These are phyloP conservation scores for Trachelus iudaicus DNA, from an alignment of 2,888 invertebrate species.

Conservation along the genomic window DNA sequence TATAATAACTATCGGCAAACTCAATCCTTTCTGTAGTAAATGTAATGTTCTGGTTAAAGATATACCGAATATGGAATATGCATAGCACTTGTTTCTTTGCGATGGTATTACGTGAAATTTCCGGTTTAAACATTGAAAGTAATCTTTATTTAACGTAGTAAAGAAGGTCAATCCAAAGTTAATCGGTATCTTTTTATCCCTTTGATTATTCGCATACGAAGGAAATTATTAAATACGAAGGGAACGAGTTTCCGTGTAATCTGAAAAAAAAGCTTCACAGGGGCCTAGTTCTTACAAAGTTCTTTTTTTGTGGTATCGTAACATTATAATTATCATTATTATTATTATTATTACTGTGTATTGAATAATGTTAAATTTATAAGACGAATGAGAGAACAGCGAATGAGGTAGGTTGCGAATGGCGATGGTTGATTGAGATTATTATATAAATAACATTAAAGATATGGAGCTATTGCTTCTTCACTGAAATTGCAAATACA, in stretches of 20 bases:
- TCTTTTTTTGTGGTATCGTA: slow-evolving; percentile 29
- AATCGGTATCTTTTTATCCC: neutral
- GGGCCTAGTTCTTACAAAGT: slow-evolving; percentile 52
- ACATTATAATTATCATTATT: slow-evolving; percentile 20
- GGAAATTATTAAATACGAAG: slow-evolving; percentile 15
- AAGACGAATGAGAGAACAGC: slow-evolving; percentile 30
- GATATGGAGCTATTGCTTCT: slow-evolving; percentile 41
- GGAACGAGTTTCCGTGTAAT: slow-evolving; percentile 34
- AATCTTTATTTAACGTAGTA: neutral
- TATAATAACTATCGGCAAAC: slow-evolving; percentile 1
- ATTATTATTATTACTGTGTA: slow-evolving; percentile 39
- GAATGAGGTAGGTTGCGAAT: slow-evolving; percentile 27
- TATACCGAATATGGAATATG: neutral
- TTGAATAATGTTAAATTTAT: slow-evolving; percentile 37
- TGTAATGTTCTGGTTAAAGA: neutral
- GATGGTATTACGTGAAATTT: neutral
- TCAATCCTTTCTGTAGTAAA: neutral
- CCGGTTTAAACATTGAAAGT: neutral
- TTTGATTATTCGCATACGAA: slow-evolving; percentile 1
- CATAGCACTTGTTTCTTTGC: neutral
- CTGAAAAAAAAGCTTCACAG: slow-evolving; percentile 34
- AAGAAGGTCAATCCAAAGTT: neutral
- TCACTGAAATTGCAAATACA: slow-evolving; percentile 31
- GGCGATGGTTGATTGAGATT: slow-evolving; percentile 38
- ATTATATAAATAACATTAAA: slow-evolving; percentile 29